A percentile compares a stretch with the other conserved stretches of the same genome.
phyloP scores from a whole-genome alignment of 2,113 vertebrate species.

The Cebus imitator region DNA sequence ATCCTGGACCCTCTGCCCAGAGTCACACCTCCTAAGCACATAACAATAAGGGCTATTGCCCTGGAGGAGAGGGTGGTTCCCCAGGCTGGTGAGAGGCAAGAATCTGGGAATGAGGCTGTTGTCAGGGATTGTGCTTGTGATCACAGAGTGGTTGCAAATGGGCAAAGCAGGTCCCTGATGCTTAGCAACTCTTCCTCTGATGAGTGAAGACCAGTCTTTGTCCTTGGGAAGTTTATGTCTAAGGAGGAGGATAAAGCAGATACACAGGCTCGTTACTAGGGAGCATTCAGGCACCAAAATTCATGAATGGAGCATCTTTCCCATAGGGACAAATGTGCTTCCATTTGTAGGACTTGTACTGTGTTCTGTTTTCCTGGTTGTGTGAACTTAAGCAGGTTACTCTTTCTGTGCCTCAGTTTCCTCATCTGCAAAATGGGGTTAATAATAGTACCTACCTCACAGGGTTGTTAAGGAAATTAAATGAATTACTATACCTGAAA shows the following conservation, averaged over 20 bases:
- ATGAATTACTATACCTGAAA: background rate
- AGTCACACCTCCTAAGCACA: background rate
- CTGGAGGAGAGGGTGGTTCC: too few species aligned
- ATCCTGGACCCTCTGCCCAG: conserved; percentile 31
- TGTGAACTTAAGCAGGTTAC: background rate
- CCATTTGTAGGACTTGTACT: background rate
- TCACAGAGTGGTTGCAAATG: background rate
- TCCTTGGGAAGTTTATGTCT: background rate
- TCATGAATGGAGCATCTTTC: background rate
- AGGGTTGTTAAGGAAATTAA: background rate
- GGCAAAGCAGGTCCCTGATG: background rate
- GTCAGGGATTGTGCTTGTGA: background rate
- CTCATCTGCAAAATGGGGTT: background rate
- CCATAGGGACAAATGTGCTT: background rate
- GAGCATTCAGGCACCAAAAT: background rate
- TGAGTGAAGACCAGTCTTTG: background rate
- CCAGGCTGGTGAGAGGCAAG: background rate
- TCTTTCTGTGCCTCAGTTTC: background rate
- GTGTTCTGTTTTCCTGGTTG: background rate
- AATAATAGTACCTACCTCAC: background rate
- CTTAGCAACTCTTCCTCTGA: background rate
- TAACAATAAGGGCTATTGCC: background rate
- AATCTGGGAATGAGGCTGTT: background rate
- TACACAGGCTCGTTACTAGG: background rate
- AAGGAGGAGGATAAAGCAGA: background rate